phyloP scores from a whole-genome alignment of 2,797 vertebrate genomes.

The Rhadinocentrus ornatus region DNA sequence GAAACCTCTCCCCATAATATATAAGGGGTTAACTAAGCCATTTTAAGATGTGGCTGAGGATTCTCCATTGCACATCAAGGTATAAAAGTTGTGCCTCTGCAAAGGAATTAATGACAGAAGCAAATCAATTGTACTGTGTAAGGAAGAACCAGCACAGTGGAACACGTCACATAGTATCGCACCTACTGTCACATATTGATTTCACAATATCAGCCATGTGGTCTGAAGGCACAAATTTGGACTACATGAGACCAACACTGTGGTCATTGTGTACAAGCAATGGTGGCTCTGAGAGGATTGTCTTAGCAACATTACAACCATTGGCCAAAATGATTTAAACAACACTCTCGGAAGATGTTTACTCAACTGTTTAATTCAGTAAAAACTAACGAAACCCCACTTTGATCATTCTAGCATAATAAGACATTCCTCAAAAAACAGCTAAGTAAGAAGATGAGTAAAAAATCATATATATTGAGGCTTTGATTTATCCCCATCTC shows the following conservation, averaged over 20 bases:
- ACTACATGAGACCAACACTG: background rate
- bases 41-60: background rate
- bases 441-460: too few relatives aligned
- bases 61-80: background rate
- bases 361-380: background rate
- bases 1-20: too few relatives aligned
- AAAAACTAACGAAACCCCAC: too few relatives aligned
- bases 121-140: background rate
- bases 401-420: too few relatives aligned
- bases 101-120: background rate
- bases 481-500: background rate
- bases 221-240: background rate
- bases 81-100: background rate
- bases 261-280: background rate
- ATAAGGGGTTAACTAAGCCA: background rate
- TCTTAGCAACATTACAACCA: background rate
- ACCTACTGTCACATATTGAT: background rate
- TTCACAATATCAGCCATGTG: background rate
- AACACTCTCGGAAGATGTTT: background rate
- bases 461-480: too few relatives aligned
- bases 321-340: background rate
- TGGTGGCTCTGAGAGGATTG: background rate
- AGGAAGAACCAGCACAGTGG: background rate
- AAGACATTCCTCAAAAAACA: too few relatives aligned
- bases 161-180: background rate